Evolutionary conservation across 2,797 vertebrate species (phyloP).

Genomic region (Spea hammondii): DNA sequence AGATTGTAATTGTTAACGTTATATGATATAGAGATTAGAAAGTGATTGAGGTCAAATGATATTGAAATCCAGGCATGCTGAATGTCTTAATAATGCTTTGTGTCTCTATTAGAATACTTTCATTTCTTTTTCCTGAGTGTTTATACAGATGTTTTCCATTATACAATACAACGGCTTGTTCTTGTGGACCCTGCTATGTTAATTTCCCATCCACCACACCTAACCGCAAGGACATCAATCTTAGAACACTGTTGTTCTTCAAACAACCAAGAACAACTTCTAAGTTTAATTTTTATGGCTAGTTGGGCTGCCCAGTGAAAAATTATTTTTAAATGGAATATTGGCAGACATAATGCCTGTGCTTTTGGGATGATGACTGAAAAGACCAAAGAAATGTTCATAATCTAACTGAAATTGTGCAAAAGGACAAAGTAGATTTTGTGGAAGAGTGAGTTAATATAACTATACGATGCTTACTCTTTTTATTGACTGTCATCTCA

Average conservation of each 20-base stretch:
- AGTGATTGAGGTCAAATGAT: slow-evolving; percentile 14
- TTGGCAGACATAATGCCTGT: slow-evolving; percentile 15
- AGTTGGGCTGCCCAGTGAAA: slow-evolving; percentile 16
- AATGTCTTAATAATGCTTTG: slow-evolving; percentile 23
- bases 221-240: slow-evolving; percentile 46
- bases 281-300: slow-evolving; percentile 28
- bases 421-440: background rate
- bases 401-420: slow-evolving; percentile 8
- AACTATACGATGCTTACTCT: no score
- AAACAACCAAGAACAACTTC: slow-evolving; percentile 29
- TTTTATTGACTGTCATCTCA: no score
- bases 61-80: slow-evolving; percentile 19
- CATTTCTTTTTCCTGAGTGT: slow-evolving; percentile 26
- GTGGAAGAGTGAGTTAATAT: no score
- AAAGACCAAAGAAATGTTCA: slow-evolving; percentile 9
- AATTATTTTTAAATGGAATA: slow-evolving; percentile 18
- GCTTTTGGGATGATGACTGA: slow-evolving; percentile 23
- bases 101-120: slow-evolving; percentile 27
- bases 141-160: slow-evolving; percentile 45
- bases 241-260: slow-evolving; percentile 30
- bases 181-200: slow-evolving; percentile 29
- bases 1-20: background rate
- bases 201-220: slow-evolving; percentile 46
- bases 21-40: slow-evolving; percentile 12
- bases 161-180: slow-evolving; percentile 29